Base-by-base conservation (phyloP, 2,113 vertebrate species). In the Coturnix japonica region DNA sequence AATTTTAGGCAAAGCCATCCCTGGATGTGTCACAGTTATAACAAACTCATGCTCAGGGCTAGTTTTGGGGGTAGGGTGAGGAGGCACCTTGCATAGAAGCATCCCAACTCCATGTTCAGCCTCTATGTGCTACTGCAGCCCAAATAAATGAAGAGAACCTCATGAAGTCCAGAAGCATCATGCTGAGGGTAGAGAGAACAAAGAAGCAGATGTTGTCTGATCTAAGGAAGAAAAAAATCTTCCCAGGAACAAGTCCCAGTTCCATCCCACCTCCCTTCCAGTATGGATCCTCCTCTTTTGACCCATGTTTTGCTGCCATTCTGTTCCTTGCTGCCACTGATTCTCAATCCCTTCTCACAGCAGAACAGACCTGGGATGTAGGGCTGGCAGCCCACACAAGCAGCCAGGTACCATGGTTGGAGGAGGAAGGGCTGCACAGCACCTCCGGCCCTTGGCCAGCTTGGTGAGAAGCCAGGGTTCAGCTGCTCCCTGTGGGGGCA, bases 391-490 rank as follows among this genome's bases (percentile, higher is more conserved):
- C 66, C 3, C 59, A 28, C 35, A 59, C 35, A 70, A 87, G 64
- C 20, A 2, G 51, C 25, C 35, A 89, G 75, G 79, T 57, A 8
- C 21, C 28, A 75, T 53, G 64, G 39, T 84, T 89, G 89, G 84
- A 94, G 73, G 43, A 87, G 69, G 28, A 77, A 47, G 51, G 31
- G 69, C 73, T 83, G 53, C 87, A 26, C 59, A 70, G 77, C 43
- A 95, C 73, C 81, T 90, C 87, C 51, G 47, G 93, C 94, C 63
- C 60, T 65, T 35, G 67, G 61, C 95, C 93, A 94, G 76, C 85
- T 86, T 91, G 88, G 80, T 67, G 23, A 21, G 69, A 90, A 93
- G 91, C 93, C 91, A 95, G 73, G 56, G 69, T 88, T 94, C 90
- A 84, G 57, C 85, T 96, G 47, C 4, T 94, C 65, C 91, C 93